A percentile compares a stretch with the other conserved stretches of the same genome.
Conservation (phyloP, 2,797 vertebrate genomes). For the Eulemur mongoz region DNA sequence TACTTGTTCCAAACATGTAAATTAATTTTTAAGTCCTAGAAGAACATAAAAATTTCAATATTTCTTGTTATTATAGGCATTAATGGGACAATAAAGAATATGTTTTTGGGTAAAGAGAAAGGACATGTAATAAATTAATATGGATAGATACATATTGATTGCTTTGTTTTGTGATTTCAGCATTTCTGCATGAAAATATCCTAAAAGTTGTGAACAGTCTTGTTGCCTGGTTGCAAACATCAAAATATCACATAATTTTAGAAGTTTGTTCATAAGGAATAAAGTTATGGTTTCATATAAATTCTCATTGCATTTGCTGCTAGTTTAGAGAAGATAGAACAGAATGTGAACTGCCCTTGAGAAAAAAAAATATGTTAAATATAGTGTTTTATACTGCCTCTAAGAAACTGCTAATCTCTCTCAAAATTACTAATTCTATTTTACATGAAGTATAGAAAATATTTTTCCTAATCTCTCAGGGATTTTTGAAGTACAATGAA, state of each 20-base stretch:
- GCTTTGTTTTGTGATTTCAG: not conserved
- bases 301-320: not conserved
- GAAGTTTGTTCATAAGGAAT: not conserved
- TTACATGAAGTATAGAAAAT: not conserved
- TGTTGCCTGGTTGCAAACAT: not conserved
- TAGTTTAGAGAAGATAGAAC: not conserved
- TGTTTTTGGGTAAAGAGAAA: not conserved
- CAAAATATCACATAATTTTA: not conserved
- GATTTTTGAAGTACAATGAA: not conserved
- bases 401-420: not conserved
- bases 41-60: not conserved
- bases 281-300: not conserved
- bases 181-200: not conserved
- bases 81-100: not conserved
- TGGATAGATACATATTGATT: not conserved
- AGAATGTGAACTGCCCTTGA: not conserved
- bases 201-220: not conserved
- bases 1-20: not conserved
- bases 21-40: not conserved
- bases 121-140: not conserved
- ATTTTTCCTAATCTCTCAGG: not conserved
- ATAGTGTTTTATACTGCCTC: not conserved
- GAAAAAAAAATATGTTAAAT: not conserved
- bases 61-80: not conserved
- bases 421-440: conserved; percentile 25